Percentiles rank a stretch among this genome's conserved stretches.
Conservation (phyloP, 2,113 vertebrate genomes). For the Alethe diademata region DNA sequence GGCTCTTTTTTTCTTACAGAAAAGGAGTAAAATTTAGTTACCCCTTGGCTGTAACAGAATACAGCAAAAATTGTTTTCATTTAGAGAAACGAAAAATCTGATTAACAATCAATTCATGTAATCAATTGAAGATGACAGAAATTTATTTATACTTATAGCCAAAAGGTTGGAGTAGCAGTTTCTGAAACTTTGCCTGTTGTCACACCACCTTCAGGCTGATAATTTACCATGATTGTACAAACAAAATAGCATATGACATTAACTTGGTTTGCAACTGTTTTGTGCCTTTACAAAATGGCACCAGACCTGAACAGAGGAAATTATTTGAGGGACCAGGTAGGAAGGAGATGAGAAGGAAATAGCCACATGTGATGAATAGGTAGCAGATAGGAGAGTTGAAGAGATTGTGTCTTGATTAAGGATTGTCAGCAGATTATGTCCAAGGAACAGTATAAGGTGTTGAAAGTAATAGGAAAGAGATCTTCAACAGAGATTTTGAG, state of each 20-base stretch:
- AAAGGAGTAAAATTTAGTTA: not conserved
- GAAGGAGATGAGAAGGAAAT: not conserved
- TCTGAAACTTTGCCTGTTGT: not conserved
- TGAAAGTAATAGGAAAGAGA: conserved; percentile 21
- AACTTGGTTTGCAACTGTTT: not conserved
- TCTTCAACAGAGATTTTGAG: conserved; percentile 1
- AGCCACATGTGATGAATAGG: not conserved
- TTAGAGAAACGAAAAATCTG: not conserved
- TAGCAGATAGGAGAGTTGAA: not conserved
- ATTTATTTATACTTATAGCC: not conserved
- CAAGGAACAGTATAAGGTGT: not conserved
- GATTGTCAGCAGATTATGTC: not conserved
- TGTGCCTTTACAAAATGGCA: not conserved
- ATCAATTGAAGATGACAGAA: not conserved
- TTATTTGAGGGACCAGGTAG: not conserved
- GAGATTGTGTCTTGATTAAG: conserved; percentile 34
- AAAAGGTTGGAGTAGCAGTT: not conserved
- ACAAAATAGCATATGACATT: not conserved
- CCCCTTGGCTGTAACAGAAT: not conserved
- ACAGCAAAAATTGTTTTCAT: not conserved
- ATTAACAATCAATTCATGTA: accelerated
- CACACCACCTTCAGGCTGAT: not conserved
- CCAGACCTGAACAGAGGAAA: not conserved
- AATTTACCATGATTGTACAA: not conserved
- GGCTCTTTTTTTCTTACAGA: not conserved